These are phyloP conservation scores for Trinorchestia longiramus DNA, from an alignment of 1,140 invertebrate genomes.

Conservation along the genomic window DNA sequence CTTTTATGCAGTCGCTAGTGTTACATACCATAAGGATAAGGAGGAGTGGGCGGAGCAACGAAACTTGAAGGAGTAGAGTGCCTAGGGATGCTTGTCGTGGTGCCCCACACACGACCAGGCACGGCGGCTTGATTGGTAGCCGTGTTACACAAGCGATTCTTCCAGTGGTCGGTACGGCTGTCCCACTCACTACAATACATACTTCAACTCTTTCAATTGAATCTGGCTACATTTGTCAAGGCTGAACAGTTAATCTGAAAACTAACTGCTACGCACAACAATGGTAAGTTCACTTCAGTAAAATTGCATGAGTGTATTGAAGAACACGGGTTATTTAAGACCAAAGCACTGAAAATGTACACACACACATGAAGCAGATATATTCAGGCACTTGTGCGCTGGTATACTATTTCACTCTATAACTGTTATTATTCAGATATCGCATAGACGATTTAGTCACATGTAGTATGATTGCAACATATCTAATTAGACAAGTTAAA, in stretches of 20 bases:
- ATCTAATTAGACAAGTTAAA: too few relatives aligned
- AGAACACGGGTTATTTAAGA: too few relatives aligned
- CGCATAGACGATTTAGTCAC: too few relatives aligned
- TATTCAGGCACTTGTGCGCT: too few relatives aligned
- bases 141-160: background rate
- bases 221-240: background rate
- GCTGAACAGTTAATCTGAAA: too few relatives aligned
- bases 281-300: background rate
- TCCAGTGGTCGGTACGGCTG: background rate
- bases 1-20: background rate
- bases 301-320: too few relatives aligned
- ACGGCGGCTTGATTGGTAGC: background rate
- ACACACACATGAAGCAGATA: too few relatives aligned
- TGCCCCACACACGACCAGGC: background rate
- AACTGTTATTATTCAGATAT: too few relatives aligned
- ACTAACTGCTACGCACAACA: background rate
- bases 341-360: too few relatives aligned
- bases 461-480: too few relatives aligned
- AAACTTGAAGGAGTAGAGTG: background rate
- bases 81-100: background rate
- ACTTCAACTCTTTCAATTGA: background rate
- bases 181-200: background rate
- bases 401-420: too few relatives aligned
- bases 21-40: conserved; percentile 15
- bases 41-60: background rate